A percentile compares a stretch with the other conserved stretches of the same genome.
These are phyloP conservation scores for Gymnoscopelus braueri DNA, from an alignment of 2,797 vertebrate genomes.

Conservation along the genomic window DNA sequence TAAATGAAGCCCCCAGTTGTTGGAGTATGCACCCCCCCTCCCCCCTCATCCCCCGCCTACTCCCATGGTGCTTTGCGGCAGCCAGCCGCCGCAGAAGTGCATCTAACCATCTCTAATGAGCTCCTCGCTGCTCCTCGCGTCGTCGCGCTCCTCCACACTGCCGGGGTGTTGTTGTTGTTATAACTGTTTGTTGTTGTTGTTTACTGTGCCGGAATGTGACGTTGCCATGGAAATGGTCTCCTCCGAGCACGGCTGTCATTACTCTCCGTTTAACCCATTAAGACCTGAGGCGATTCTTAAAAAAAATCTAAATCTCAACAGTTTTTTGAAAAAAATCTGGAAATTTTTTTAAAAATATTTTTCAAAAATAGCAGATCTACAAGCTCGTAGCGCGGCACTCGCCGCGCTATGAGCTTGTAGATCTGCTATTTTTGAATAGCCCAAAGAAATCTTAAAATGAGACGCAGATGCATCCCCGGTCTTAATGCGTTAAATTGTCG, in stretches of 20 bases:
- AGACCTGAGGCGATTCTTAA: too few relatives aligned
- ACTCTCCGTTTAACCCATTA: slow-evolving; percentile 52
- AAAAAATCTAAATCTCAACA: too few relatives aligned
- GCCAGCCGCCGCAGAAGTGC: slow-evolving; percentile 61
- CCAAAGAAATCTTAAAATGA: too few relatives aligned
- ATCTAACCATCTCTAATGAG: slow-evolving; percentile 75
- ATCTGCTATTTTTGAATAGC: too few relatives aligned
- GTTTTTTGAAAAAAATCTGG: too few relatives aligned
- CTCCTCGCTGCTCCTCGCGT: slow-evolving; percentile 39
- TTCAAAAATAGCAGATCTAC: too few relatives aligned
- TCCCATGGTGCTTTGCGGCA: slow-evolving; percentile 62
- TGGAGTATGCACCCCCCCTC: slow-evolving; percentile 1
- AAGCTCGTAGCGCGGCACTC: too few relatives aligned
- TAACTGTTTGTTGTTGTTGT: slow-evolving; percentile 57
- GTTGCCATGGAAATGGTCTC: slow-evolving; percentile 65
- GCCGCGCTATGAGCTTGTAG: too few relatives aligned
- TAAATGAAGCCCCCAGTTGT: slow-evolving; percentile 62
- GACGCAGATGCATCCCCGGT: too few relatives aligned
- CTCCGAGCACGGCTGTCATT: slow-evolving; percentile 63
- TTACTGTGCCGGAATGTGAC: slow-evolving; percentile 63
- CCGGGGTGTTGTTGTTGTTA: slow-evolving; percentile 29
- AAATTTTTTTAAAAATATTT: too few relatives aligned
- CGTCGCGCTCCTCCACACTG: too few relatives aligned
- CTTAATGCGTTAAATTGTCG: too few relatives aligned
- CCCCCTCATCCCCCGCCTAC: background rate